Base-by-base conservation (phyloP, 2,113 vertebrate genomes). In the Mus pahari region DNA sequence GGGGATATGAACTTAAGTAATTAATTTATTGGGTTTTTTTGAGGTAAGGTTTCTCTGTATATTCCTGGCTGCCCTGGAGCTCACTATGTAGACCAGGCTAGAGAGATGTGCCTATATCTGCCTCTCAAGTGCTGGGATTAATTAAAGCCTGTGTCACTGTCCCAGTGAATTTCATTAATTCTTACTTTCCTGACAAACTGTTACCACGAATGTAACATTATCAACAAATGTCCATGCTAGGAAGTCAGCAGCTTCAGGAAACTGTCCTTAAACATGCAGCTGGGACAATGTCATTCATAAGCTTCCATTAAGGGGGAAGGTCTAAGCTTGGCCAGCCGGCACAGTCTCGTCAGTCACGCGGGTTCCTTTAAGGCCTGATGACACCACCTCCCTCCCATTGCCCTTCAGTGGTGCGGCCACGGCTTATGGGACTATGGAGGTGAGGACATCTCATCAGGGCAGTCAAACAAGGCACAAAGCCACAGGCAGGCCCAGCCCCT, bases 301-400 rank as follows among this genome's bases (percentile, higher is more conserved):
- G 20, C 42, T 36, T n/a, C 28, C 20, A 10, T 20, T 48, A 7
- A 17, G 33, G 17, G 19, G 14, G 22, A 1, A 4, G 28, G 50
- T 42, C 31, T 5, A 0, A 2, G 33, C 4, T 42, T 6, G 17
- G 24, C 22, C 0, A 42, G 5, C 39, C 31, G n/a, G 12, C 1
- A 5, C 14, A 26, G 31, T 36, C 74, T 36, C 1, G 4, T 8
- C 48, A 5, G 9, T 78, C 31, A 58, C 6, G 2, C 7, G 12
- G 48, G 48, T 71, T 19, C 31, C 64, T 24, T 70, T 24, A 20
- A 16, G 45, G 42, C 20, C 86, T 9, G 45, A 73, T 12, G 22
- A 14, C 42, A 53, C 1, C 3, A 36, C 26, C 16, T 31, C 39
- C 26, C 16, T 31, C 39, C 86, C 48, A 68, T 39, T 31, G 33